A percentile compares a stretch with the other conserved stretches of the same genome.
Conservation (phyloP, 1,140 invertebrate species). For the Drosophila sturtevanti region DNA sequence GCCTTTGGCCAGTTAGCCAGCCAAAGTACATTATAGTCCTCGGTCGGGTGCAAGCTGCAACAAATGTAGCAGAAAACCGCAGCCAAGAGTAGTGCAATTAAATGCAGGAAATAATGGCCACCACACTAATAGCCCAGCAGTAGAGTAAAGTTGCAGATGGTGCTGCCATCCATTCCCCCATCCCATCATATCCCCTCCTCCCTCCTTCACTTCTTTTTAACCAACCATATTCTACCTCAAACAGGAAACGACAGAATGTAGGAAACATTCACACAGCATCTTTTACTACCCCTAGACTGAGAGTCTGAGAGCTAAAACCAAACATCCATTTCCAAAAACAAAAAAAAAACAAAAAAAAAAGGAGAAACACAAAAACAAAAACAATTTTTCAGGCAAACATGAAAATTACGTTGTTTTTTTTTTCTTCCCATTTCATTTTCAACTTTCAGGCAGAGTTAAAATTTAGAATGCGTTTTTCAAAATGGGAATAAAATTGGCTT, state of each 20-base stretch:
- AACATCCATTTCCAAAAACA: constrained; percentile 22
- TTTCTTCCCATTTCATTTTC: too few relatives aligned
- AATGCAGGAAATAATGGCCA: constrained; percentile 79
- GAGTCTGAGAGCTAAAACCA: not conserved
- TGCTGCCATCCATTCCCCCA: constrained; percentile 21
- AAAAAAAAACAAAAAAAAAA: too few relatives aligned
- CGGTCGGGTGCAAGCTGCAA: constrained; percentile 63
- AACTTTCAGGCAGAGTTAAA: constrained; percentile 28
- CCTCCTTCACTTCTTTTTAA: too few relatives aligned
- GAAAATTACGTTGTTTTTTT: constrained; percentile 33
- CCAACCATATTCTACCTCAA: not conserved
- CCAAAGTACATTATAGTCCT: constrained; percentile 75
- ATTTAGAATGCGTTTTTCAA: constrained; percentile 20
- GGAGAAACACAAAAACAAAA: too few relatives aligned
- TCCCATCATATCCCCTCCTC: too few relatives aligned
- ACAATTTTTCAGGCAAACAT: constrained; percentile 46
- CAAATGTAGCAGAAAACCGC: constrained; percentile 80
- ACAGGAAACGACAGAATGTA: constrained; percentile 55
- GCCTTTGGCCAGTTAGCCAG: constrained; percentile 45
- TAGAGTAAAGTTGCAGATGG: constrained; percentile 6
- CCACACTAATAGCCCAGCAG: constrained; percentile 51
- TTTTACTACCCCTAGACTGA: constrained; percentile 30
- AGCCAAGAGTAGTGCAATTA: constrained; percentile 79
- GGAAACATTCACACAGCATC: constrained; percentile 50
- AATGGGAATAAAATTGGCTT: not conserved